Evolutionary conservation across 1,140 invertebrate species (phyloP).

Genomic region (Phymastichus coffea): DNA sequence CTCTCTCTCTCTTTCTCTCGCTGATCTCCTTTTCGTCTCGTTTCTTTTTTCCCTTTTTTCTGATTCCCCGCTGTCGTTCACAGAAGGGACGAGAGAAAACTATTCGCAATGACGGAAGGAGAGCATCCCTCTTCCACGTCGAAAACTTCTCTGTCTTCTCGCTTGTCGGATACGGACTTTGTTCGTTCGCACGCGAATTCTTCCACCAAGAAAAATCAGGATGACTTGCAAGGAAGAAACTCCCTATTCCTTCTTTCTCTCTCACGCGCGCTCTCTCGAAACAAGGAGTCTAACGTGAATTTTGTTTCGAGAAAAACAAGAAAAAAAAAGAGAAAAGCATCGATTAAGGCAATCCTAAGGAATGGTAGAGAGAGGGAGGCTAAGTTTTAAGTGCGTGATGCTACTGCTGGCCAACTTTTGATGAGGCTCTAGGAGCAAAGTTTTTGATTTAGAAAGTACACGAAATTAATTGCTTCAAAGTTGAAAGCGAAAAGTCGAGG

Average conservation of each 20-base stretch:
- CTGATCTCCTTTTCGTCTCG: no score
- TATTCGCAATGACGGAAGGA: constrained; percentile 24
- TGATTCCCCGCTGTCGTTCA: constrained; percentile 19
- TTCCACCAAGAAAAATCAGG: constrained; percentile 7
- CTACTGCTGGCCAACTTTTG: no score
- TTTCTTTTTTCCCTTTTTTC: no score
- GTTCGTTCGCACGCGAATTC: constrained; percentile 16
- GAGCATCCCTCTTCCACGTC: constrained; percentile 16
- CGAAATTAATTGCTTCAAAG: constrained; percentile 6
- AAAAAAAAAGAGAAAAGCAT: no score
- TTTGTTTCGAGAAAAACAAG: not conserved
- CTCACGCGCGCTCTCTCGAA: not conserved
- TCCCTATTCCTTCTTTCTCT: not conserved
- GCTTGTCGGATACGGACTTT: constrained; percentile 13
- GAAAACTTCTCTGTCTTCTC: constrained; percentile 8
- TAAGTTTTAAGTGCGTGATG: no score
- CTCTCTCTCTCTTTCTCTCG: no score
- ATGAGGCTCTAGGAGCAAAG: no score
- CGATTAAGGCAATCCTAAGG: not conserved
- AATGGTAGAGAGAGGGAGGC: not conserved
- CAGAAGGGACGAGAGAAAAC: constrained; percentile 20
- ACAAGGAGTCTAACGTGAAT: constrained; percentile 20
- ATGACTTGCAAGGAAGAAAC: constrained; percentile 25
- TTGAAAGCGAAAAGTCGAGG: no score
- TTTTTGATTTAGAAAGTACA: no score